Percentiles rank a stretch among this genome's conserved stretches.
phyloP scores from a whole-genome alignment of 2,113 vertebrate species.

The Callaeas wilsoni region DNA sequence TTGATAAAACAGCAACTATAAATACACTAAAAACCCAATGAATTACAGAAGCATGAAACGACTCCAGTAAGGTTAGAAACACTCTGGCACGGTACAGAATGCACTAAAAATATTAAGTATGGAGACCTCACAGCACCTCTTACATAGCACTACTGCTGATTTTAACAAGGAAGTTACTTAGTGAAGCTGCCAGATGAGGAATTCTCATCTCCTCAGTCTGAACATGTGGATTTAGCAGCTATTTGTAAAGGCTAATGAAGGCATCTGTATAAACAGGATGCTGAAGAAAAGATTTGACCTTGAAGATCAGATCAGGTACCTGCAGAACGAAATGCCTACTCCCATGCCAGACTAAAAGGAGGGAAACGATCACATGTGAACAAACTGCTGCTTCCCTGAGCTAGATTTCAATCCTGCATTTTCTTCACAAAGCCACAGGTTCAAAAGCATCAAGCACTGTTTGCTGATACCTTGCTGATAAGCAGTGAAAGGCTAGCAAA shows the following conservation, averaged over 20 bases:
- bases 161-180: background rate
- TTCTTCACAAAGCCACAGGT: background rate
- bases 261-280: background rate
- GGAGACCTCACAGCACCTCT: background rate
- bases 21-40: conserved; percentile 42
- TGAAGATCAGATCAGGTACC: background rate
- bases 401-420: background rate
- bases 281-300: background rate
- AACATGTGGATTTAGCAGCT: background rate
- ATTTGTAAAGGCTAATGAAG: background rate
- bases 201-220: background rate
- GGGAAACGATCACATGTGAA: accelerated
- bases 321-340: background rate
- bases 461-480: background rate
- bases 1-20: conserved; percentile 56
- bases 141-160: background rate
- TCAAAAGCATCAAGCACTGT: background rate
- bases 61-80: conserved; percentile 62
- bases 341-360: background rate
- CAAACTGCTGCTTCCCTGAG: background rate
- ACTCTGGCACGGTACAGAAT: background rate
- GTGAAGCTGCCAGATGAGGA: background rate
- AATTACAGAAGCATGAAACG: conserved; percentile 56
- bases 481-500: background rate
- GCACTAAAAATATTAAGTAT: conserved; percentile 30